Evolutionary conservation across 2,888 invertebrate genomes (phyloP).

Genomic region (Xiphydria camelus): DNA sequence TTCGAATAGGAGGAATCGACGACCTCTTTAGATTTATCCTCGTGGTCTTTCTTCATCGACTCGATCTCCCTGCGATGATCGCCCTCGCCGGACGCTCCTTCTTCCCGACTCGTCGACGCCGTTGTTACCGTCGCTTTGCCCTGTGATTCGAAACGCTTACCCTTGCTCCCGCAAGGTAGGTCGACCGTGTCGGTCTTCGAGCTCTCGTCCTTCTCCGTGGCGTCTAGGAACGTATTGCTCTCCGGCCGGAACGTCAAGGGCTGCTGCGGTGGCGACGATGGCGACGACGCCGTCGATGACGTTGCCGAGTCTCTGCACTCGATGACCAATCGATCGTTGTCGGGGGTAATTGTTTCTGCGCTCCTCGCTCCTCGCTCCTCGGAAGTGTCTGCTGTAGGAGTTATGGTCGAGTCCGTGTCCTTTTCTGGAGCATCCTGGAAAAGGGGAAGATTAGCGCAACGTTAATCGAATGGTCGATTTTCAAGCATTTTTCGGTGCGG

Average conservation of each 20-base stretch:
- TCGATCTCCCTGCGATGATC: conserved; percentile 8
- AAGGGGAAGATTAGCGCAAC: background rate
- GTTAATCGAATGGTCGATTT: background rate
- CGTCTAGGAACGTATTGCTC: conserved; percentile 29
- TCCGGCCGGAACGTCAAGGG: no score
- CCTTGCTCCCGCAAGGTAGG: conserved; percentile 11
- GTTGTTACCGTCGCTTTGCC: conserved; percentile 24
- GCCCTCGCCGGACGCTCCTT: conserved; percentile 3
- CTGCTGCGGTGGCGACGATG: background rate
- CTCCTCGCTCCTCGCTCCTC: conserved; percentile 12
- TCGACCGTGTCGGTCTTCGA: conserved; percentile 20
- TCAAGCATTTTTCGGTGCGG: background rate
- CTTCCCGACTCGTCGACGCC: conserved; percentile 8
- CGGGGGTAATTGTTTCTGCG: conserved; percentile 44
- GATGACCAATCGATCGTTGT: conserved; percentile 55
- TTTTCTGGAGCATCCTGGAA: conserved; percentile 55
- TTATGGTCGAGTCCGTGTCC: conserved; percentile 49
- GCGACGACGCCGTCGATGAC: background rate
- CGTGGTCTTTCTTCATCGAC: conserved; percentile 22
- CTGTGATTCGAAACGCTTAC: conserved; percentile 35
- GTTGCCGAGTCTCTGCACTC: background rate
- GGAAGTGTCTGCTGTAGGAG: conserved; percentile 24
- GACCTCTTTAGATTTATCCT: conserved; percentile 42
- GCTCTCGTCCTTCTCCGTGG: conserved; percentile 57
- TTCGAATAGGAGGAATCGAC: conserved; percentile 44